These are phyloP conservation scores for Nipponia nippon DNA, from an alignment of 2,113 vertebrate species.

Conservation along the genomic window DNA sequence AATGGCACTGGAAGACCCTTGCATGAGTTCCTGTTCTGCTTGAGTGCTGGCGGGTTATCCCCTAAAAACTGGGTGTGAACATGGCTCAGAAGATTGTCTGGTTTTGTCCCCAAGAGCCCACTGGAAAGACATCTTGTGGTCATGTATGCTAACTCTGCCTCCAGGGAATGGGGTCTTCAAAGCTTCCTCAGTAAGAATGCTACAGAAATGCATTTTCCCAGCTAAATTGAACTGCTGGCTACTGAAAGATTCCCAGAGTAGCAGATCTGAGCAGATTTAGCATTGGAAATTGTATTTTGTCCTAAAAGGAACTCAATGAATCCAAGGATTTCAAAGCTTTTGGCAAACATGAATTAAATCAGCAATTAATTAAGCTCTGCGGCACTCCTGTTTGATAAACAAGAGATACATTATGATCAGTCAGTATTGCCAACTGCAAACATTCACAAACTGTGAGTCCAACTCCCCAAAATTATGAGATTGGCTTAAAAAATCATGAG, in stretches of 20 bases:
- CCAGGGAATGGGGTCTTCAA: background rate
- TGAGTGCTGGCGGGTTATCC: background rate
- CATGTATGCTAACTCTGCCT: background rate
- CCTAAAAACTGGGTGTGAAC: background rate
- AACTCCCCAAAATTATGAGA: slow-evolving; percentile 58
- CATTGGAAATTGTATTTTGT: background rate
- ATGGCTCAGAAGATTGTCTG: background rate
- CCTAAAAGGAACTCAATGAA: slow-evolving; percentile 27
- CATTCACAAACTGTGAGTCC: background rate
- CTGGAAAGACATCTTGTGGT: background rate
- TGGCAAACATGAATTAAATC: slow-evolving; percentile 45
- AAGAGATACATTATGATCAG: slow-evolving; percentile 32
- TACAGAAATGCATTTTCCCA: background rate
- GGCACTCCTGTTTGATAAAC: slow-evolving; percentile 13
- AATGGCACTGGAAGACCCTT: background rate
- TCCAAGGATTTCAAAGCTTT: slow-evolving; percentile 53
- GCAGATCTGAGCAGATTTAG: slow-evolving; percentile 18
- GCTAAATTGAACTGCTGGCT: background rate
- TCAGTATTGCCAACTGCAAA: slow-evolving; percentile 29
- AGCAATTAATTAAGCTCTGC: slow-evolving; percentile 38
- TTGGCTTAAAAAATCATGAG: slow-evolving; percentile 53
- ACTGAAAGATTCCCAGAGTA: background rate
- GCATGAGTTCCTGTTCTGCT: background rate
- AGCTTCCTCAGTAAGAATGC: background rate
- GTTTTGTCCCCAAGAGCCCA: background rate